phyloP scores from a whole-genome alignment of 2,113 vertebrate species.

The Caretta caretta region DNA sequence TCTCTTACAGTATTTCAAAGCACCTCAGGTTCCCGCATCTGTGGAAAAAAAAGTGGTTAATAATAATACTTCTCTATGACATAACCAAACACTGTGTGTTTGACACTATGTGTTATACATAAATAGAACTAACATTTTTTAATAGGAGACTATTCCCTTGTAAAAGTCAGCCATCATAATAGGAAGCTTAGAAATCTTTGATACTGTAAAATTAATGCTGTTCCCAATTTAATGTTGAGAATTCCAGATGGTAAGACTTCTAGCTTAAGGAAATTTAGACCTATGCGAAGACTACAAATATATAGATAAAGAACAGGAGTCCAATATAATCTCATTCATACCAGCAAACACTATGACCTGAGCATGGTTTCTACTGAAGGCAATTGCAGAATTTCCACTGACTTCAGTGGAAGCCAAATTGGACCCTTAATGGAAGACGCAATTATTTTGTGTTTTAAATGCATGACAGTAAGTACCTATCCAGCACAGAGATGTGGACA shows the following conservation, averaged over 20 bases:
- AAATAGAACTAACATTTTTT: not conserved
- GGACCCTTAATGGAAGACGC: constrained; percentile 47
- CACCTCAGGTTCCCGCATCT: fast-evolving
- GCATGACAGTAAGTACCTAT: constrained; percentile 8
- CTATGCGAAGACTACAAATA: not conserved
- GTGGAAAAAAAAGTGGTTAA: not conserved
- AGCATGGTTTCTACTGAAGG: constrained; percentile 20
- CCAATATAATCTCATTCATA: constrained; percentile 35
- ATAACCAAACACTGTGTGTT: not conserved
- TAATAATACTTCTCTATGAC: not conserved
- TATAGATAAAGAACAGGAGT: not conserved
- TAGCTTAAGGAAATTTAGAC: not conserved
- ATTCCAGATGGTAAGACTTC: not conserved
- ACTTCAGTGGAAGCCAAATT: constrained; percentile 29
- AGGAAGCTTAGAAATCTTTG: not conserved
- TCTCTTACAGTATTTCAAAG: not conserved
- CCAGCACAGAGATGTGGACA: constrained; percentile 54
- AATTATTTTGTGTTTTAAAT: constrained; percentile 44
- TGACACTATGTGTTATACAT: not conserved
- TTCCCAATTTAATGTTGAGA: not conserved
- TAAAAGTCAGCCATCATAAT: not conserved
- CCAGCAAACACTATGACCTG: constrained; percentile 14
- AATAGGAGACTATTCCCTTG: not conserved
- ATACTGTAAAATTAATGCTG: not conserved
- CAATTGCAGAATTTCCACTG: constrained; percentile 46